A percentile compares a stretch with the other conserved stretches of the same genome.
Conservation (phyloP, 1,140 invertebrate species). For the Aporrectodea caliginosa region DNA sequence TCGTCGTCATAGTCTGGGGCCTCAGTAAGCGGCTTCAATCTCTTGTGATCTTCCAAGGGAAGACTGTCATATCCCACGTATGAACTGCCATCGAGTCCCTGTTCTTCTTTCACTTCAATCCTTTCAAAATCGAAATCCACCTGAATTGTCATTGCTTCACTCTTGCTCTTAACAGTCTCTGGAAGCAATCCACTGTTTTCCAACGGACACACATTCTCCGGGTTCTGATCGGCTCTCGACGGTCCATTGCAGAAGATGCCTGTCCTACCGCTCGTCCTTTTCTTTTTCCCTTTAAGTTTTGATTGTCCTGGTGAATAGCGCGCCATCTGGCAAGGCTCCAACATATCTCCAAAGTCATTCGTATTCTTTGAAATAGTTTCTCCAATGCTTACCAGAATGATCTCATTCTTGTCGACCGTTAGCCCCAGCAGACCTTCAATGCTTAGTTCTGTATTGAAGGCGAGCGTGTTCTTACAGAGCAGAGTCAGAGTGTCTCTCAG, state of each 20-base stretch:
- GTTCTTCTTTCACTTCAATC: not conserved
- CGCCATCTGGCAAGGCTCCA: not conserved
- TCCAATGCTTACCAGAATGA: slow-evolving; percentile 21
- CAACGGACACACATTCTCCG: not conserved
- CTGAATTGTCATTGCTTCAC: not conserved
- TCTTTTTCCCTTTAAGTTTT: not conserved
- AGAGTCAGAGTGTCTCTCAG: slow-evolving; percentile 9
- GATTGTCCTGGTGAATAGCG: not conserved
- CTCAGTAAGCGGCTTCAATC: too few relatives aligned
- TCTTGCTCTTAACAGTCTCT: not conserved
- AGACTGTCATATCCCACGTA: not conserved
- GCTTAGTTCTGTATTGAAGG: slow-evolving; percentile 8
- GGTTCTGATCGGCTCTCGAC: not conserved
- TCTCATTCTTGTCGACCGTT: slow-evolving; percentile 11
- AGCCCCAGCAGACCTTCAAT: slow-evolving; percentile 24
- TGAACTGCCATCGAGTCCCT: not conserved
- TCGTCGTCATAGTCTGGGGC: not conserved
- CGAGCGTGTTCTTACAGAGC: slow-evolving; percentile 20
- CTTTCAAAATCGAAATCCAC: not conserved
- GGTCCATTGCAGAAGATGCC: not conserved
- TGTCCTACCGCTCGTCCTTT: too few relatives aligned
- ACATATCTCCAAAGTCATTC: too few relatives aligned
- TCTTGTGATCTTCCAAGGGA: not conserved
- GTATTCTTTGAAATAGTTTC: slow-evolving; percentile 16
- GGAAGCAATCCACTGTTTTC: not conserved